phyloP scores from a whole-genome alignment of 2,113 vertebrate genomes.

The Erythrolamprus reginae region DNA sequence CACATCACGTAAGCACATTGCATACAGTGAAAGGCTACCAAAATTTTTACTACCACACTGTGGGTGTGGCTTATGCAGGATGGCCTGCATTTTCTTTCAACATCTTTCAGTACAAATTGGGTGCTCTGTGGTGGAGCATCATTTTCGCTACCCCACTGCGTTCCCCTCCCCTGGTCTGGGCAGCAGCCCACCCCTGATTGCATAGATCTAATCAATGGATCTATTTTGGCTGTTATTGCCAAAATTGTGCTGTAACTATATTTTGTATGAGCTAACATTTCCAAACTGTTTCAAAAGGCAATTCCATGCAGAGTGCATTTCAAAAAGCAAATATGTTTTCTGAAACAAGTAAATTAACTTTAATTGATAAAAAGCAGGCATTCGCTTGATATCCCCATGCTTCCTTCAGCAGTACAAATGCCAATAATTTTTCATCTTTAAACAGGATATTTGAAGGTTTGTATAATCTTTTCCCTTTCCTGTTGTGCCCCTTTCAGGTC shows the following conservation, averaged over 20 bases:
- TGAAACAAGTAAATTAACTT: background rate
- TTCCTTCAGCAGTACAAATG: background rate
- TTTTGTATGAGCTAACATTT: background rate
- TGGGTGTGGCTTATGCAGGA: no score
- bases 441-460: background rate
- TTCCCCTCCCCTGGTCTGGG: no score
- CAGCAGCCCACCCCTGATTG: no score
- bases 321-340: background rate
- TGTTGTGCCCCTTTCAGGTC: background rate
- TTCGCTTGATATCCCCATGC: background rate
- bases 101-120: no score
- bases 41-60: no score
- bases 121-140: no score
- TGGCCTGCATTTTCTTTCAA: no score
- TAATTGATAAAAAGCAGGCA: background rate
- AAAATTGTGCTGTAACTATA: background rate
- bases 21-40: no score
- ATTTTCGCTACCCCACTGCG: no score
- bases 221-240: background rate
- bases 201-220: no score
- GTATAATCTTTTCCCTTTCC: background rate
- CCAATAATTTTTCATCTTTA: background rate
- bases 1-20: no score
- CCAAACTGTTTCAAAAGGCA: background rate
- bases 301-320: background rate